Conservation (phyloP, 2,113 vertebrate species). For the Cryptoleucopteryx plumbea region DNA sequence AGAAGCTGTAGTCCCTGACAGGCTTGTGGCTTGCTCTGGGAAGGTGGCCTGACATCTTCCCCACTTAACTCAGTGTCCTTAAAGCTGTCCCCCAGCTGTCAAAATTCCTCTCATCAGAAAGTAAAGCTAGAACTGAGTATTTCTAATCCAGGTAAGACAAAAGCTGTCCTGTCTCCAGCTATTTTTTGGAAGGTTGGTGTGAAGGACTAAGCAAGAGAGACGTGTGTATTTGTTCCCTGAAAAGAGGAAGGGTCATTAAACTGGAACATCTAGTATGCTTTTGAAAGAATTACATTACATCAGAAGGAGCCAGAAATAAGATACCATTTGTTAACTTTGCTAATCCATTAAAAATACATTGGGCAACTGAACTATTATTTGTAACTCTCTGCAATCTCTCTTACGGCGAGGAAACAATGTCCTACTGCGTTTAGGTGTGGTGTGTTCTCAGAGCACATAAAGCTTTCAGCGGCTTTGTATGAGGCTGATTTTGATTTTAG, state of each 20-base stretch:
- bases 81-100: background rate
- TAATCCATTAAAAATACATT: conserved; percentile 71
- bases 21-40: background rate
- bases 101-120: conserved; percentile 24
- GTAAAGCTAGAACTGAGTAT: background rate
- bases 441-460: conserved; percentile 62
- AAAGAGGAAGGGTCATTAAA: conserved; percentile 61
- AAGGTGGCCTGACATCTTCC: background rate
- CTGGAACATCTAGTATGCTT: conserved; percentile 58
- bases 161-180: conserved; percentile 42
- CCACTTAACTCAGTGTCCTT: background rate
- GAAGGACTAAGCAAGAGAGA: conserved; percentile 1
- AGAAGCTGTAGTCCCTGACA: background rate
- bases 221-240: conserved; percentile 27
- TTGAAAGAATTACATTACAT: conserved; percentile 66
- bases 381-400: conserved; percentile 52
- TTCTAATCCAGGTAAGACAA: conserved; percentile 6
- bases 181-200: background rate
- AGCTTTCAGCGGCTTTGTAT: conserved; percentile 62
- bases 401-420: conserved; percentile 65
- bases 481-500: conserved; percentile 58
- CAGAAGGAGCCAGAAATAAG: conserved; percentile 72
- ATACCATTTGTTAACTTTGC: conserved; percentile 70
- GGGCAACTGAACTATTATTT: conserved; percentile 64
- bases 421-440: conserved; percentile 67